Conservation (phyloP, 2,888 invertebrate species). For the Nephrotoma flavescens region DNA sequence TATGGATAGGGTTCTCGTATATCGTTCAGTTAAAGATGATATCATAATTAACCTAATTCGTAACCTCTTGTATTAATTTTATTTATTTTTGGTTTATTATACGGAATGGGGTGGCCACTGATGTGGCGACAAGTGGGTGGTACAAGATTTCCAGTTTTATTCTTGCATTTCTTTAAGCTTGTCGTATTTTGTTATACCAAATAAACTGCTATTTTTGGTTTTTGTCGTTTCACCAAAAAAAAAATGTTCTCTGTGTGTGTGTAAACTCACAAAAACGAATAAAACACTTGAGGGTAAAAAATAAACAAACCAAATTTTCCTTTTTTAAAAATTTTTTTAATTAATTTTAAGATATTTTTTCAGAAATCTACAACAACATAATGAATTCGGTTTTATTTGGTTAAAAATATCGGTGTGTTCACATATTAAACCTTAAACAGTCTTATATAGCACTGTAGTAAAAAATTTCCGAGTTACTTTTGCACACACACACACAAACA, state of each 20-base stretch:
- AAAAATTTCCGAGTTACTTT: neutral
- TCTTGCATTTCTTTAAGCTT: neutral
- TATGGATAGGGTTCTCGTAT: neutral
- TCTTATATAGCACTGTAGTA: neutral
- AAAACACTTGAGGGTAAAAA: neutral
- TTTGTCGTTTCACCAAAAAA: neutral
- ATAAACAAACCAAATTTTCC: neutral
- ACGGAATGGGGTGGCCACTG: neutral
- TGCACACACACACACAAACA: neutral
- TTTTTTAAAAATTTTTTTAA: neutral
- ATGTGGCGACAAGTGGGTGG: neutral
- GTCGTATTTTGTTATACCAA: neutral
- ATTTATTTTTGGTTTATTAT: neutral
- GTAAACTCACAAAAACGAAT: neutral
- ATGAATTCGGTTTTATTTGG: neutral
- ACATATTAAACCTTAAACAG: neutral
- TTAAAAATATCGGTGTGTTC: neutral
- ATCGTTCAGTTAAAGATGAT: neutral
- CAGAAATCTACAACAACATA: neutral
- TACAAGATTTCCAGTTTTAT: neutral
- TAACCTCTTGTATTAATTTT: neutral
- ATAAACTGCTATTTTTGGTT: neutral
- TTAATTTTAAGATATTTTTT: neutral
- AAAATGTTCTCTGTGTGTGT: neutral
- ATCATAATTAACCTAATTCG: neutral